A percentile compares a stretch with the other conserved stretches of the same genome.
phyloP scores from a whole-genome alignment of 2,113 vertebrate species.

The Caranx ignobilis region DNA sequence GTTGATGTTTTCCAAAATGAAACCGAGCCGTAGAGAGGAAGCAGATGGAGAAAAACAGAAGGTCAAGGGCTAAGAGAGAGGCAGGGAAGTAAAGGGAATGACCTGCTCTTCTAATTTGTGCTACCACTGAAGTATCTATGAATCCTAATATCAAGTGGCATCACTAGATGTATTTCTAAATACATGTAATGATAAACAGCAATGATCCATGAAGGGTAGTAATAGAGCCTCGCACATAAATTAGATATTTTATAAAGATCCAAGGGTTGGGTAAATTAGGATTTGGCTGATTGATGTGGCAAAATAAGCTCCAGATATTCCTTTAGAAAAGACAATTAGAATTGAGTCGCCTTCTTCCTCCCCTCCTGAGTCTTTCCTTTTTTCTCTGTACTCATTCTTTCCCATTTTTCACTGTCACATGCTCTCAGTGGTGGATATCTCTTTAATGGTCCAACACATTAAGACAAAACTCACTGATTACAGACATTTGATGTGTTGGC shows the following conservation, averaged over 20 bases:
- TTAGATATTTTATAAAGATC: constrained; percentile 6
- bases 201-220: constrained; percentile 24
- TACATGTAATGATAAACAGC: constrained; percentile 24
- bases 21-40: constrained; percentile 11
- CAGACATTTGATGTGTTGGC: constrained; percentile 28
- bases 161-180: constrained; percentile 33
- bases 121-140: neutral
- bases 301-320: constrained; percentile 2
- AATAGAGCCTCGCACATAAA: neutral
- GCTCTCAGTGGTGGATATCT: constrained; percentile 41
- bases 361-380: neutral
- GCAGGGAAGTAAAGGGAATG: neutral
- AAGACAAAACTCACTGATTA: constrained; percentile 50
- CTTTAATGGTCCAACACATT: constrained; percentile 67
- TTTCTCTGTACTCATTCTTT: constrained; percentile 18
- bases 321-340: neutral
- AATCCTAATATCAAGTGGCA: constrained; percentile 16
- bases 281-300: constrained; percentile 1
- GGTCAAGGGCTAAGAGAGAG: neutral
- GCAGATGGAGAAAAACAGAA: constrained; percentile 21
- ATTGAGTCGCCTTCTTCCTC: neutral
- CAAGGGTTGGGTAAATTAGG: neutral
- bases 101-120: neutral
- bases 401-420: constrained; percentile 49
- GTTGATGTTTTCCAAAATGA: constrained; percentile 33